phyloP scores from a whole-genome alignment of 2,797 vertebrate species.

The Thaleichthys pacificus region DNA sequence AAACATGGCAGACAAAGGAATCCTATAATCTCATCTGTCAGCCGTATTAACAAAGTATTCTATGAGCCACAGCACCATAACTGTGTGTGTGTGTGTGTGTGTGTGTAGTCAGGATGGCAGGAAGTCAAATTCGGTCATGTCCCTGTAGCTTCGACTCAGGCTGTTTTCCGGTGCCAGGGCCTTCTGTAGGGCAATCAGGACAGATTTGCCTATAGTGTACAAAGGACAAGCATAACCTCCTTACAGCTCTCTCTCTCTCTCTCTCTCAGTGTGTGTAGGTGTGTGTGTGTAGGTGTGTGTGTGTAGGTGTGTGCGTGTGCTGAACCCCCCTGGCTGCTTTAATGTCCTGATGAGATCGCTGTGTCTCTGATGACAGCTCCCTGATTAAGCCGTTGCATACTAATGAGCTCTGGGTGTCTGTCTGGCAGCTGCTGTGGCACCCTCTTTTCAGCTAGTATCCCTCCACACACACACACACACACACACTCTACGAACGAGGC shows the following conservation, averaged over 20 bases:
- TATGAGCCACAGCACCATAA: background rate
- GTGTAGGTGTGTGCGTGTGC: background rate
- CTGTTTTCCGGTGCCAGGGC: background rate
- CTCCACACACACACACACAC: slow-evolving; percentile 48
- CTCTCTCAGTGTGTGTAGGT: background rate
- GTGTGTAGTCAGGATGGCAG: background rate
- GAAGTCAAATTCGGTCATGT: slow-evolving; percentile 1
- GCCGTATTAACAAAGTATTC: background rate
- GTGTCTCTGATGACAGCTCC: slow-evolving; percentile 68
- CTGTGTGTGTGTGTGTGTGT: slow-evolving; percentile 30
- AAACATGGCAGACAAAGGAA: background rate
- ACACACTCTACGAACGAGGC: slow-evolving; percentile 27
- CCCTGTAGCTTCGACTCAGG: background rate
- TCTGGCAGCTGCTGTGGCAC: slow-evolving; percentile 77
- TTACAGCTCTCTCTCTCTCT: background rate
- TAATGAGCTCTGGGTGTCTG: slow-evolving; percentile 78
- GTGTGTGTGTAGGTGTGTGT: slow-evolving; percentile 5
- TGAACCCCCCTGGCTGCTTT: background rate
- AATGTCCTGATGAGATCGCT: slow-evolving; percentile 25
- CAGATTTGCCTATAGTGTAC: too few relatives aligned
- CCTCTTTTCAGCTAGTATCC: slow-evolving; percentile 62
- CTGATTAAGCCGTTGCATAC: slow-evolving; percentile 81
- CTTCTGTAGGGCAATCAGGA: too few relatives aligned
- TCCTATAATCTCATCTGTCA: background rate
- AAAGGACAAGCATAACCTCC: too few relatives aligned